These are phyloP conservation scores for Chaitophorus viminalis DNA, from an alignment of 2,888 invertebrate genomes.

Conservation along the genomic window DNA sequence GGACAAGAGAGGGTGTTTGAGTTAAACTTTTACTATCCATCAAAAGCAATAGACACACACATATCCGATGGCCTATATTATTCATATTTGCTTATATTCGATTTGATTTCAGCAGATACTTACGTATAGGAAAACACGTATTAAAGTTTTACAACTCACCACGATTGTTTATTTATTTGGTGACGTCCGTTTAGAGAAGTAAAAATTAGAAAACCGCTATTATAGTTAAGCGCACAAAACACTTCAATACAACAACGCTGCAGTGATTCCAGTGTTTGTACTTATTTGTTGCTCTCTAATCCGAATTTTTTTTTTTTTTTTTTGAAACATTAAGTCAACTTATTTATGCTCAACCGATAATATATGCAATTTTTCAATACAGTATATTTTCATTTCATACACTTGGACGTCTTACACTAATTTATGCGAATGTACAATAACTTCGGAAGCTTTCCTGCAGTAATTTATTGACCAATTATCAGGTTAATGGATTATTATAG, in stretches of 20 bases:
- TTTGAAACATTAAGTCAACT: neutral
- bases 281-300: neutral
- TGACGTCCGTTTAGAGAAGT: constrained; percentile 30
- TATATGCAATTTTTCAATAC: neutral
- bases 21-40: constrained; percentile 7
- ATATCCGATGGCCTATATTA: neutral
- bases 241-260: neutral
- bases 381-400: neutral
- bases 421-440: neutral
- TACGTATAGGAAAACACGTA: neutral
- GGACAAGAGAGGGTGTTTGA: neutral
- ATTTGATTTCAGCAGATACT: no score
- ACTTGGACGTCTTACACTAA: neutral
- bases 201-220: constrained; percentile 48
- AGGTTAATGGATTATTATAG: neutral
- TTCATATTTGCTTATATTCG: neutral
- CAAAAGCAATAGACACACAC: neutral
- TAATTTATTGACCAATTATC: neutral
- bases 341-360: neutral
- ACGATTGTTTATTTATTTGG: neutral
- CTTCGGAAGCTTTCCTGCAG: neutral
- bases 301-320: neutral
- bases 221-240: neutral
- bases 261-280: no score
- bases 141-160: neutral